Percentiles rank a stretch among this genome's conserved stretches.
phyloP scores from a whole-genome alignment of 1,140 invertebrate genomes.

The Pantala flavescens region DNA sequence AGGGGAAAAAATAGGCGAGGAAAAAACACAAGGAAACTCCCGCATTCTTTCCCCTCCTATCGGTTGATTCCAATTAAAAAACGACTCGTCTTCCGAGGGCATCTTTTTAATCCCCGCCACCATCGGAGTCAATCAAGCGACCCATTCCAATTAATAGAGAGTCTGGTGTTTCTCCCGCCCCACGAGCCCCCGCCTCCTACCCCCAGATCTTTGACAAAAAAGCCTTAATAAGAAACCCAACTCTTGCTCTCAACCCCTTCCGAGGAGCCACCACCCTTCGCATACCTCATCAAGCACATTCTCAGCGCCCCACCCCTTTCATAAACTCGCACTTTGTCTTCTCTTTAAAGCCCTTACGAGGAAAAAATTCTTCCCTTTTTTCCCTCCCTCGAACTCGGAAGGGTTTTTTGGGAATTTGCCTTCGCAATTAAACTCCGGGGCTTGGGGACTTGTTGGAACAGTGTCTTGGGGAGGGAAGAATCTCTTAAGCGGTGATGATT shows the following conservation, averaged over 20 bases:
- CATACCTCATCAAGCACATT: not conserved
- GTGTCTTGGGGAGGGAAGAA: not conserved
- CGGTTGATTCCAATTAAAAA: not conserved
- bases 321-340: slow-evolving; percentile 6
- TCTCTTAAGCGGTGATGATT: slow-evolving; percentile 1
- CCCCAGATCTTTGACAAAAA: not conserved
- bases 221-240: not conserved
- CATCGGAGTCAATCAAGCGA: not conserved
- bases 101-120: not conserved
- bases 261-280: not conserved
- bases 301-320: not conserved
- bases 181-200: not conserved
- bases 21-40: not conserved
- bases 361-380: not conserved
- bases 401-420: not conserved
- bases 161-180: not conserved
- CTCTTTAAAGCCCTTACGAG: not conserved
- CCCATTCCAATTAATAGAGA: not conserved
- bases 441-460: not conserved
- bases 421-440: not conserved
- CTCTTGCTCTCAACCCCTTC: not conserved
- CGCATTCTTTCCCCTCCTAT: not conserved
- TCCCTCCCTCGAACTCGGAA: not conserved
- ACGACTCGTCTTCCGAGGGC: not conserved
- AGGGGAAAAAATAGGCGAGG: not conserved